These are phyloP conservation scores for Metellina segmentata DNA, from an alignment of 2,888 invertebrate species.

Conservation along the genomic window DNA sequence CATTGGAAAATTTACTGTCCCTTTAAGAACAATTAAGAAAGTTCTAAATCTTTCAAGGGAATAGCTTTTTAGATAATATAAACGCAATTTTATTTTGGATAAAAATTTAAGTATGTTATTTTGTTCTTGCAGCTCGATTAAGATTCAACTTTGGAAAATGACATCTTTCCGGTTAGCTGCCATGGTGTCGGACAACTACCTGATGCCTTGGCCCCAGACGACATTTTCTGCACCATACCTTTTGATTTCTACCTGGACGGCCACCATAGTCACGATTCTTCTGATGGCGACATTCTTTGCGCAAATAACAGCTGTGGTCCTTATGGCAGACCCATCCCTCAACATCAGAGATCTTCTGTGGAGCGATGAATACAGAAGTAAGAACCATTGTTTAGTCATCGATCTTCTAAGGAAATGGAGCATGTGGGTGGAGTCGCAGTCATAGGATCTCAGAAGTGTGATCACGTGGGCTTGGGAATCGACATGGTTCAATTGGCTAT, in stretches of 20 bases:
- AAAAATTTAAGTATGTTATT: no score
- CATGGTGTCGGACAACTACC: conserved; percentile 30
- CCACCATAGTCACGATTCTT: conserved; percentile 30
- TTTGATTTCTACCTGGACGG: conserved; percentile 59
- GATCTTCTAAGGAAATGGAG: background rate
- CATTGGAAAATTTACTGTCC: no score
- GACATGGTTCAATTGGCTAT: no score
- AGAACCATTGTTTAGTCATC: background rate
- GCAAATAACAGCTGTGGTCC: conserved; percentile 59
- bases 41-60: no score
- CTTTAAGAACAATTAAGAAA: no score
- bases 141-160: no score
- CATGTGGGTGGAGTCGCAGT: no score
- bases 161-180: background rate
- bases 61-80: no score
- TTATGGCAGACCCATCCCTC: conserved; percentile 62
- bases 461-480: no score
- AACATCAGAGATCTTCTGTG: conserved; percentile 49
- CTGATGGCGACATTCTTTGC: conserved; percentile 67
- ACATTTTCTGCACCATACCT: conserved; percentile 29
- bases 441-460: no score
- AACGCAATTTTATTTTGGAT: no score
- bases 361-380: conserved; percentile 45
- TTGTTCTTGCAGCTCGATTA: no score
- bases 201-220: conserved; percentile 51